A percentile compares a stretch with the other conserved stretches of the same genome.
These are phyloP conservation scores for Telmatochromis bifrenatus DNA, from an alignment of 2,113 vertebrate species.

Conservation along the genomic window DNA sequence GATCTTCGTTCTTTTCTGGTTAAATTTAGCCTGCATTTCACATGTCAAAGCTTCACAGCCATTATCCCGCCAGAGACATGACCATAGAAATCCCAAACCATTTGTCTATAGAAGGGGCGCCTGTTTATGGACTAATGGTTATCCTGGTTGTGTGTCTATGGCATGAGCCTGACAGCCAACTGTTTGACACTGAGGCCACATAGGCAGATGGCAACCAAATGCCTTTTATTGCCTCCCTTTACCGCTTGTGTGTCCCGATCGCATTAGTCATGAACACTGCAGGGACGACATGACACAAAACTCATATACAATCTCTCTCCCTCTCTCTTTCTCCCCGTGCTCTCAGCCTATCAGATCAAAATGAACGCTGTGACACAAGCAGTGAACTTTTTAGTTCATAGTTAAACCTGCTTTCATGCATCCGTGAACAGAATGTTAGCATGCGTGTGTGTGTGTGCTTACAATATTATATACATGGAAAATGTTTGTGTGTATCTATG, in stretches of 20 bases:
- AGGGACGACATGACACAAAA: constrained; percentile 2
- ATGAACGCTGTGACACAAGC: not conserved
- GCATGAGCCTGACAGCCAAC: constrained; percentile 56
- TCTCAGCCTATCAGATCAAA: not conserved
- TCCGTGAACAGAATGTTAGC: not conserved
- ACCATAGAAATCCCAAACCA: constrained; percentile 41
- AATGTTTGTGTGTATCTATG: not conserved
- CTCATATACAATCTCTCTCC: not conserved
- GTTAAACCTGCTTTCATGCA: not conserved
- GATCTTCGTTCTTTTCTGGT: not conserved
- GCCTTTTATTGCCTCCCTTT: constrained; percentile 63
- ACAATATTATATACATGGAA: not conserved
- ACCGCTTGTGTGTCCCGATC: constrained; percentile 60
- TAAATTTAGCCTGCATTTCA: constrained; percentile 6
- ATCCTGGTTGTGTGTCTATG: constrained; percentile 53
- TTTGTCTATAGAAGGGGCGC: constrained; percentile 47
- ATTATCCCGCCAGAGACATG: constrained; percentile 50
- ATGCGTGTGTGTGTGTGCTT: not conserved
- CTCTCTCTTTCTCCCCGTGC: not conserved
- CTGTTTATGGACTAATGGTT: constrained; percentile 65
- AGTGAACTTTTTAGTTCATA: constrained; percentile 18
- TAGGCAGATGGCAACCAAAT: constrained; percentile 71
- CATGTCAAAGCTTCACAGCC: constrained; percentile 3
- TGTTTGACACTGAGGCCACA: constrained; percentile 60
- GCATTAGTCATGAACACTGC: constrained; percentile 44